Evolutionary conservation across 2,113 vertebrate species (phyloP), one percentile per base, ranked within the genome.

Genomic region (Phaetusa simplex): DNA sequence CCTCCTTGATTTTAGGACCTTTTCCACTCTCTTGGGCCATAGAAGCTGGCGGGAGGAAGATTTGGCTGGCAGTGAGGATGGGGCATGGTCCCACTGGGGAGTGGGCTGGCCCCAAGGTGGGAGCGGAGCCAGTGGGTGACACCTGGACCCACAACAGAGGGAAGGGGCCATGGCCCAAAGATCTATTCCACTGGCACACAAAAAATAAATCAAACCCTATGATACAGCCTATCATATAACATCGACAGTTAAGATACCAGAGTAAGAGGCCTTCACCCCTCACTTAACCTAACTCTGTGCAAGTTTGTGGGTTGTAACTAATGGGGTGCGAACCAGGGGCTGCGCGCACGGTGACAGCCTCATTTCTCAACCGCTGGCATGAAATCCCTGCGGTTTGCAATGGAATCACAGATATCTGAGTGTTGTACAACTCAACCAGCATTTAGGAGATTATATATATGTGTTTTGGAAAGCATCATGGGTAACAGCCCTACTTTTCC

Each of bases 31-130:
- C 22, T 67, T 61, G 22, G 20, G 15, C 38, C 19, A 70, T 12
- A 34, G 74, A 80, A 66, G 23, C 42, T 2, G 1, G 11, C 9
- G 17, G 59, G 62, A 65, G 29, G 52, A 90, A 72, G n/a, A 82
- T 26, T 1, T 55, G 49, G 42, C 13, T 59, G 26, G 42, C 72
- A 76, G 43, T 0, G 0, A 88, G 32, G 30, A 58, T 53, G 56
- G 23, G 30, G 12, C 36, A 82, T 0, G 4, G 27, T 71, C 30
- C 36, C 61, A 70, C 3, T 2, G 1, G 14, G 17, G 7, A 76
- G 21, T 0, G 23, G 52, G 62, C 5, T 2, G 3, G n/a, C 14
- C 22, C 40, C 0, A 2, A 59, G 32, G 5, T 34, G 18, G 12
- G 15, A 83, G 7, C 5, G 6, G 18, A 82, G 52, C 27, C 43